These are phyloP conservation scores for Onychomys leucogaster DNA, from an alignment of 2,797 vertebrate species.

Conservation along the genomic window DNA sequence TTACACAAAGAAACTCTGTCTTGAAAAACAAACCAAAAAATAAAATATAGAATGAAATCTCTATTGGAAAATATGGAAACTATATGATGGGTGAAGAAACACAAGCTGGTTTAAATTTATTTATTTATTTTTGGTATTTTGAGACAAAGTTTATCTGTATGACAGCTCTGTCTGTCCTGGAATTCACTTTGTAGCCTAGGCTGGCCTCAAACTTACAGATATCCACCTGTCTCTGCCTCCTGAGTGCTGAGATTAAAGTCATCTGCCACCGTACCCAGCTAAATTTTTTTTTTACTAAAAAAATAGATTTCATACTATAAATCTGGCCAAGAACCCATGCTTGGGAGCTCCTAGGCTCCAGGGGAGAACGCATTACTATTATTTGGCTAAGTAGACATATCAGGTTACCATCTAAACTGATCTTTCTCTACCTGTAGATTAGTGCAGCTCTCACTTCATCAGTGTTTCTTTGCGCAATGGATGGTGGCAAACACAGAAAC, in stretches of 20 bases:
- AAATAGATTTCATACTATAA: neutral
- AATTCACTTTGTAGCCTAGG: neutral
- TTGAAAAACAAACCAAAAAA: too few species aligned
- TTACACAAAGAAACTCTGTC: too few species aligned
- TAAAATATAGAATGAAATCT: constrained; percentile 53
- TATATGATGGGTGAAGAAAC: constrained; percentile 50
- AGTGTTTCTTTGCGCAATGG: neutral
- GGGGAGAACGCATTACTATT: neutral
- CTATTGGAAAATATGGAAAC: constrained; percentile 21
- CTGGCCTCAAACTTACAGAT: neutral
- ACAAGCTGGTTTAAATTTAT: neutral
- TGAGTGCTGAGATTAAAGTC: neutral
- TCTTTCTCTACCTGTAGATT: neutral
- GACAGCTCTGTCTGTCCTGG: neutral
- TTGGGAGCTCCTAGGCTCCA: neutral
- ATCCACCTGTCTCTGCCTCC: neutral
- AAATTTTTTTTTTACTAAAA: neutral
- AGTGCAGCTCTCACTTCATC: neutral
- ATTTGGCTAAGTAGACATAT: neutral
- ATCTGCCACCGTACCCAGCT: neutral
- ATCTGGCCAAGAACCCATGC: neutral
- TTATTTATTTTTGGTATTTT: neutral
- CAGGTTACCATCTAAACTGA: neutral
- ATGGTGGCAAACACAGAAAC: neutral
- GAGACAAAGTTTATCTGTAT: neutral